Base-by-base conservation (phyloP, 1,140 invertebrate genomes). In the Penaeus indicus region DNA sequence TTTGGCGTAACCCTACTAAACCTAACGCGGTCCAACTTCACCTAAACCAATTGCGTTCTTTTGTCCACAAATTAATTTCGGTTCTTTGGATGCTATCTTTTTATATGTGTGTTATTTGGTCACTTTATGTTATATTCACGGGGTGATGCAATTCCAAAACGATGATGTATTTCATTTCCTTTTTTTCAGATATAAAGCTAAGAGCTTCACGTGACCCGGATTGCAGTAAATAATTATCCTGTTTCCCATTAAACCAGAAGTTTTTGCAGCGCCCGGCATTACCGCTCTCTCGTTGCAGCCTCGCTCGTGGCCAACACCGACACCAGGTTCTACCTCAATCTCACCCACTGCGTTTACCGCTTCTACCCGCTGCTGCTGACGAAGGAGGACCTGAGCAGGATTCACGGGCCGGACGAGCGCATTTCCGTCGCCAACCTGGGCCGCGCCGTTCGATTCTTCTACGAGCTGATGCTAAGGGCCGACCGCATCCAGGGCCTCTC, bases 371-470 rank as follows among this genome's bases (percentile, higher is more conserved):
- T 92, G 8, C 91, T 93, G 38, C 92, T 95, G 88, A 91, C 89
- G 47, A 92, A 92, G 21, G 92, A 92, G 10, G 94, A 94, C 86
- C 63, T 93, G 0, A 89, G 90, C 60, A 91, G 93, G 78, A 93
- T 94, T 81, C 94, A 95, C 92, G 94, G 94, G 19, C 89, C 93
- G 86, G 93, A 95, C 92, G 94, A 95, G 91, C 92, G 94, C 32
- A 93, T 95, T 64, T 93, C 93, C 13, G 89, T 94, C 8, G 91
- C 92, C 78, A 93, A 94, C 91, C 94, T 94, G 90, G 91, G 94
- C 81, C 83, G 94, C 90, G 92, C 93, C 42, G 92, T 94, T 27
- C 94, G 94, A 90, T 95, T 94, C 92, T 95, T 93, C 91, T 93
- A 94, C 88, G 92, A 94, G 88, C 77, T 95, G 7, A 94, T 95